phyloP scores from a whole-genome alignment of 2,113 vertebrate species.

The Carollia perspicillata region DNA sequence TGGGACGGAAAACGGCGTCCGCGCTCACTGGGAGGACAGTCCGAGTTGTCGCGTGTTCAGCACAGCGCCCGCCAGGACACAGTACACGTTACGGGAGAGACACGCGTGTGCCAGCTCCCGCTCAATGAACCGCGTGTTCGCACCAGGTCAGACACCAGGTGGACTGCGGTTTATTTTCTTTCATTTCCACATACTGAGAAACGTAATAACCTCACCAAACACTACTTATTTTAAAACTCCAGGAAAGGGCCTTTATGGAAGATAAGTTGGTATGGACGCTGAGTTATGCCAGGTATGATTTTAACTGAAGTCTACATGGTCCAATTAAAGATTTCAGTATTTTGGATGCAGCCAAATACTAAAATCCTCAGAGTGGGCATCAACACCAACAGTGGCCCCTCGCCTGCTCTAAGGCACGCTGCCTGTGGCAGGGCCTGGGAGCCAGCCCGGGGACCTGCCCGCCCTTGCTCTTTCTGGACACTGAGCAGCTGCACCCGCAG shows the following conservation, averaged over 20 bases:
- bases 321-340: background rate
- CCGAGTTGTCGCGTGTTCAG: background rate
- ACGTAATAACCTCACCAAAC: conserved; percentile 34
- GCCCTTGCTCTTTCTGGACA: no score
- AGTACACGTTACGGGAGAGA: background rate
- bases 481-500: no score
- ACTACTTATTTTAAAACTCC: conserved; percentile 21
- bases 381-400: background rate
- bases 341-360: background rate
- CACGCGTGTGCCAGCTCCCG: background rate
- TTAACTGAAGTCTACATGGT: background rate
- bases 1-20: background rate
- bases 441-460: no score
- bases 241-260: conserved; percentile 63
- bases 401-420: background rate
- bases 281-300: background rate
- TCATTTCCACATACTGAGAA: conserved; percentile 49
- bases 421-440: background rate
- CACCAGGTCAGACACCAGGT: background rate
- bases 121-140: background rate
- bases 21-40: background rate
- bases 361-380: background rate
- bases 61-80: no score
- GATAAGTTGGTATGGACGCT: background rate
- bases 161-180: background rate